Percentiles rank a stretch among this genome's conserved stretches.
phyloP scores from a whole-genome alignment of 2,113 vertebrate genomes.

The Tretioscincus oriximinensis region DNA sequence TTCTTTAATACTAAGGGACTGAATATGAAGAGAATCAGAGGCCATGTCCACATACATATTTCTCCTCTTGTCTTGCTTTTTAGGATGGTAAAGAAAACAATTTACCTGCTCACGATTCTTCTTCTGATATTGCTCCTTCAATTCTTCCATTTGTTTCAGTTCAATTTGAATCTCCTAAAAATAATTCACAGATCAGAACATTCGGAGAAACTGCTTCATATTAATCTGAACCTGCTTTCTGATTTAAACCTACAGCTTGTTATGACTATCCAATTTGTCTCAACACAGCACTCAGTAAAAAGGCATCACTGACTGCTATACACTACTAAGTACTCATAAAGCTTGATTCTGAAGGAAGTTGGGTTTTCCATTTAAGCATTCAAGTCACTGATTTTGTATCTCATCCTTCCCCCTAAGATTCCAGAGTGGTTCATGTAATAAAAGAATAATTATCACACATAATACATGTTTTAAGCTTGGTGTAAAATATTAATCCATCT shows the following conservation, averaged over 20 bases:
- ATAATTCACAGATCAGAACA: background rate
- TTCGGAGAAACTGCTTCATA: background rate
- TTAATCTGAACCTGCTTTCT: background rate
- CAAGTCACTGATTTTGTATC: too few relatives aligned
- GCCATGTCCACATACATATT: background rate
- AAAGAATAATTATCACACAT: too few relatives aligned
- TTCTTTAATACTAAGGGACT: slow-evolving; percentile 68
- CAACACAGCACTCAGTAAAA: too few relatives aligned
- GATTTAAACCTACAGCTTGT: too few relatives aligned
- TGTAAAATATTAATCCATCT: background rate
- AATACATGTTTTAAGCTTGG: too few relatives aligned
- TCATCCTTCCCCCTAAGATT: too few relatives aligned
- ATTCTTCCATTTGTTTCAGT: slow-evolving; percentile 63
- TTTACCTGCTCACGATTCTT: slow-evolving; percentile 71
- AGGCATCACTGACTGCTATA: too few relatives aligned
- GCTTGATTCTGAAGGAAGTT: too few relatives aligned
- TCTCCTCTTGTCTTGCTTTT: background rate
- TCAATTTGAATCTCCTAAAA: slow-evolving; percentile 69
- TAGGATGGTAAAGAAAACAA: background rate
- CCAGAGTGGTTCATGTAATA: too few relatives aligned
- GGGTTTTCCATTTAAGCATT: too few relatives aligned
- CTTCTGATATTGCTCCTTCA: slow-evolving; percentile 70
- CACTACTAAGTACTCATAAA: too few relatives aligned
- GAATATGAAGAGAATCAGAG: background rate
- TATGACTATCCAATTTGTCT: too few relatives aligned